Evolutionary conservation across 2,113 vertebrate genomes (phyloP).

Genomic region (Rhinoderma darwinii): DNA sequence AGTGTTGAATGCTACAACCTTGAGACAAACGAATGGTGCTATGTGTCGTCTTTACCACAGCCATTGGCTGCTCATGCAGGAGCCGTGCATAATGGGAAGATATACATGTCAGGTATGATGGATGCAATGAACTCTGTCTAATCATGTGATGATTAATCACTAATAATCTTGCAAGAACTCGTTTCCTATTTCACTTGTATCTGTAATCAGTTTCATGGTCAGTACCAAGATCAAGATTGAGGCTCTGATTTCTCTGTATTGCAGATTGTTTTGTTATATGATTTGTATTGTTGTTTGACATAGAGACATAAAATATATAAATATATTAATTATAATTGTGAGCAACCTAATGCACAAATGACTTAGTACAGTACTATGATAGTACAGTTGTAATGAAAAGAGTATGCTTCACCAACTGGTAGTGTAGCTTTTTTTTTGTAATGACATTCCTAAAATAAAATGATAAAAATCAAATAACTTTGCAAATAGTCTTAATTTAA

Average conservation of each 20-base stretch:
- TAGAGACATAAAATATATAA: not conserved
- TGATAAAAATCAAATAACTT: not conserved
- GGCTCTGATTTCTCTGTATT: not conserved
- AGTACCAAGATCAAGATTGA: not conserved
- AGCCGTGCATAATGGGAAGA: conserved; percentile 96
- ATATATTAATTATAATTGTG: not conserved
- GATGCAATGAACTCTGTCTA: not conserved
- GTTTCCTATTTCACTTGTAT: not conserved
- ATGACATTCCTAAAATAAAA: not conserved
- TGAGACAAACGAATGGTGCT: conserved; percentile 98
- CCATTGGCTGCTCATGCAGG: conserved; percentile 95
- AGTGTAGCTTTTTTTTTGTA: not conserved
- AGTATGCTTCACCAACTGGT: not conserved
- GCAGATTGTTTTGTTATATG: not conserved
- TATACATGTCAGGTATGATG: conserved; percentile 96
- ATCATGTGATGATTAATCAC: not conserved
- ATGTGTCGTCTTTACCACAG: conserved; percentile 91
- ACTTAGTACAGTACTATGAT: not conserved
- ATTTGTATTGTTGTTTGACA: not conserved
- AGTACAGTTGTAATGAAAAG: not conserved
- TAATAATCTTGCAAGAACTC: not conserved
- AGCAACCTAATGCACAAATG: not conserved
- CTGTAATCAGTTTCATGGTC: not conserved
- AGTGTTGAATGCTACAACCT: conserved; percentile 97
- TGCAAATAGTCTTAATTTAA: not conserved